Conservation (phyloP, 2,888 invertebrate species). For the Tridacna gigas region DNA sequence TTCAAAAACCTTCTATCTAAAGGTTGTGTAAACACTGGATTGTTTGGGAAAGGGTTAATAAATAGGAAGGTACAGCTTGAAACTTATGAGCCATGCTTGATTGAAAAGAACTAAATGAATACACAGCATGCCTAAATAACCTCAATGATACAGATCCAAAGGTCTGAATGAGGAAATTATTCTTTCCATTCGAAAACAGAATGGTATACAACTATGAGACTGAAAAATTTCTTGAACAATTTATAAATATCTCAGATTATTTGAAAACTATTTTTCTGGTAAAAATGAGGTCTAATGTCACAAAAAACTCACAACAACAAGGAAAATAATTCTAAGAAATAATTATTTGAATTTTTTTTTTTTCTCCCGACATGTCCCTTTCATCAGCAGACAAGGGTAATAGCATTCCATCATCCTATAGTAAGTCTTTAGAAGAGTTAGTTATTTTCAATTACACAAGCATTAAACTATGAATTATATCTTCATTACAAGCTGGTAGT, state of each 20-base stretch:
- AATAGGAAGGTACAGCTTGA: neutral
- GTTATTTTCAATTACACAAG: slow-evolving; percentile 31
- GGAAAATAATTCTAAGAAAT: too few species aligned
- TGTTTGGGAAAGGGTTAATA: too few species aligned
- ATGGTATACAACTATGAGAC: neutral
- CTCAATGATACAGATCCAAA: slow-evolving; percentile 6
- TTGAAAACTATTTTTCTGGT: neutral
- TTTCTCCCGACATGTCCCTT: neutral
- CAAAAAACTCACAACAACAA: too few species aligned
- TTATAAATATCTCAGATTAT: neutral
- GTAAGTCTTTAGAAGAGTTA: slow-evolving; percentile 29
- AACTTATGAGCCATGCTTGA: slow-evolving; percentile 5
- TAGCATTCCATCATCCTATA: slow-evolving; percentile 23
- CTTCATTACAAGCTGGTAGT: slow-evolving; percentile 27
- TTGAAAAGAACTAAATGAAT: slow-evolving; percentile 22
- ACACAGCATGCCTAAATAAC: slow-evolving; percentile 23
- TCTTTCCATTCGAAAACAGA: neutral
- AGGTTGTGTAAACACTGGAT: too few species aligned
- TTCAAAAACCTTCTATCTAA: too few species aligned
- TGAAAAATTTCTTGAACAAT: neutral
- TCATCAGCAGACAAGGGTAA: slow-evolving; percentile 9
- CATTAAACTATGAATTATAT: slow-evolving; percentile 26
- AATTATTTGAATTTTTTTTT: too few species aligned
- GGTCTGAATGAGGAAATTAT: slow-evolving; percentile 18
- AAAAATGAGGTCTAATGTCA: too few species aligned